Base-by-base conservation (phyloP, 2,797 vertebrate genomes). In the Trachurus trachurus region DNA sequence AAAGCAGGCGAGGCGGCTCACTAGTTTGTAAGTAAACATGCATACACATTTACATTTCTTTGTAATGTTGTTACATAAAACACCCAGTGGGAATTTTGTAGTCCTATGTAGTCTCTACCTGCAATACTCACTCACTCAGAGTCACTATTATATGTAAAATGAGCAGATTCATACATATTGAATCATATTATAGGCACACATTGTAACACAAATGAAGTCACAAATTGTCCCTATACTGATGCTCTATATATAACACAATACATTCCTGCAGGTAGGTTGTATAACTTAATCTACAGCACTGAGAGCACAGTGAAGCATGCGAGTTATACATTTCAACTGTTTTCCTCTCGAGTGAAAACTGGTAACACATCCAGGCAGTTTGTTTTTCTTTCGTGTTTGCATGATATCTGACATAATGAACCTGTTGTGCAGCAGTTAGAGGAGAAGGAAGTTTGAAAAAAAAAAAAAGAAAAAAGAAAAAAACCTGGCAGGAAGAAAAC, bases 361-460 rank as follows among this genome's bases (percentile, higher is more conserved):
- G 29, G 39, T 1, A 42, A 22, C 50, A 40, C 40, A 62, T 62
- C 22, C 7, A 16, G 17, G n/a, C 21, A 19, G 21, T 34, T 54
- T 22, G 26, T 26, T 26, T 26, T 26, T 34, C 9, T 9, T 31
- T 5, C 45, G 8, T 22, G 47, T 39, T 52, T 11, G 44, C 6
- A 49, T 10, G 0, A 64, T 42, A 16, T 59, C 29, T 56, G 22
- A 7, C 3, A 31, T 22, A 13, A 52, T 34, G 16, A 69, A 16
- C 26, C 11, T 13, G 12, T 21, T 71, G 44, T 54, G 44, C 58
- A 7, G 60, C 58, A 53, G 29, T 69, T 53, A 34, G 1, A 61
- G 10, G 1, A 66, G 3, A 44, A 64, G 66, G 56, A 72, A 64
- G 66, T 76, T 22, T 11, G 6, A 44, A 42, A 15, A 62, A 58